Evolutionary conservation across 2,797 vertebrate species (phyloP), one percentile per base, ranked within the genome.

Genomic region (Syncerus caffer): DNA sequence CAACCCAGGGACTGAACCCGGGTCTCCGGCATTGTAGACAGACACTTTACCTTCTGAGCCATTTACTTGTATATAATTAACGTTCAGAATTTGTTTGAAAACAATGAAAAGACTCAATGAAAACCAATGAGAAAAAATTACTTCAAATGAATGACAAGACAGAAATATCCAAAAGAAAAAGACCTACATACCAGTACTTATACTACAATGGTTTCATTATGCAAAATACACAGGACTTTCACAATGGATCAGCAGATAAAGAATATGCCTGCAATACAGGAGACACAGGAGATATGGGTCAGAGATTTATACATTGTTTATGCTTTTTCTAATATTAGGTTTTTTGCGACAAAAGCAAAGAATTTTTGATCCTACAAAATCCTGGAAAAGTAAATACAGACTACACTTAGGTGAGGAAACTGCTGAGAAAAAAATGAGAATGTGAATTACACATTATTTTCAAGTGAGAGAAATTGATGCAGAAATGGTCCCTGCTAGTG

Each of bases 81-180:
- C 60, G 4, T 21, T 71, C 51, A 55, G 14, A 17, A 47, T 74
- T 84, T 87, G n/a, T 55, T 82, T 71, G 34, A 71, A 92, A 85
- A 31, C 29, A 51, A 25, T n/a, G 25, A 38, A 84, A 88, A 51
- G 9, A 19, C 51, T 67, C 50, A 31, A 21, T 21, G n/a, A 82
- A 92, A 85, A 89, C 21, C 50, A 85, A 60, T 58, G 50, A 78
- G n/a, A 71, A 83, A 88, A 78, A 84, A 60, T 79, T 29, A 51
- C 5, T n/a, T 53, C 45, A n/a, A 78, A 7, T 53, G 25, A 45
- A 12, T 47, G 4, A 45, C 16, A 31, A 45, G 16, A 71, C 15
- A 93, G 38, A 38, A 64, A 53, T 89, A 80, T 7, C 57, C 50
- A 74, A 86, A 53, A 50, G n/a, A 57, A 57, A 53, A 38, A 80